These are phyloP conservation scores for Folsomia candida DNA, from an alignment of 2,888 invertebrate species.

Conservation along the genomic window DNA sequence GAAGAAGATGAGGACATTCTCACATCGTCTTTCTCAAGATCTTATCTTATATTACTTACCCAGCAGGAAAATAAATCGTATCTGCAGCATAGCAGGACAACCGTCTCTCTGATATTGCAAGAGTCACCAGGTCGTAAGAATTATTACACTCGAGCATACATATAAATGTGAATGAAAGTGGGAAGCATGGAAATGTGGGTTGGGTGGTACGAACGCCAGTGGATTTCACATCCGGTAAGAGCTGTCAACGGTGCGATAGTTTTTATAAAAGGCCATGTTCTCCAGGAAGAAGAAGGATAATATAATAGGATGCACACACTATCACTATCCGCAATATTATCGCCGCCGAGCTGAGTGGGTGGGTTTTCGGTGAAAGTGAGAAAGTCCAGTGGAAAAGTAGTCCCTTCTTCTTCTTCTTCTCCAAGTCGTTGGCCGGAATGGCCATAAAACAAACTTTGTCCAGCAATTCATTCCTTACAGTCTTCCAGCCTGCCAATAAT, in stretches of 20 bases:
- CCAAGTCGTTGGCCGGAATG: conserved; percentile 11
- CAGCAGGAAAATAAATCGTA: background rate
- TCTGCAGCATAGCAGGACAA: no score
- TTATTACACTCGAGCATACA: background rate
- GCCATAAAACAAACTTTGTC: conserved; percentile 37
- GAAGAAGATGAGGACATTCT: background rate
- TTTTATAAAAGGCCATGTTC: background rate
- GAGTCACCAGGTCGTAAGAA: background rate
- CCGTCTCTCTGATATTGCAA: no score
- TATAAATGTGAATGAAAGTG: background rate
- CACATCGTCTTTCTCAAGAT: background rate
- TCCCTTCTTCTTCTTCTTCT: background rate
- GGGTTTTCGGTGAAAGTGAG: background rate
- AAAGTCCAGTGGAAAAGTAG: background rate
- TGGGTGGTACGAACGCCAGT: no score
- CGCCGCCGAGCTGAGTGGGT: background rate
- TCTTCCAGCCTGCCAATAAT: conserved; percentile 14
- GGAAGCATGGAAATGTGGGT: background rate
- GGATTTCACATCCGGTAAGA: background rate
- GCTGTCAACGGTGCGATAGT: background rate
- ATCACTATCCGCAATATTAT: background rate
- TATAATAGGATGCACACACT: background rate
- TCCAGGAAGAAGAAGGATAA: background rate
- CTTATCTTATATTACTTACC: background rate
- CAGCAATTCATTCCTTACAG: conserved; percentile 8